phyloP scores from a whole-genome alignment of 2,113 vertebrate genomes.

The Prionailurus viverrinus region DNA sequence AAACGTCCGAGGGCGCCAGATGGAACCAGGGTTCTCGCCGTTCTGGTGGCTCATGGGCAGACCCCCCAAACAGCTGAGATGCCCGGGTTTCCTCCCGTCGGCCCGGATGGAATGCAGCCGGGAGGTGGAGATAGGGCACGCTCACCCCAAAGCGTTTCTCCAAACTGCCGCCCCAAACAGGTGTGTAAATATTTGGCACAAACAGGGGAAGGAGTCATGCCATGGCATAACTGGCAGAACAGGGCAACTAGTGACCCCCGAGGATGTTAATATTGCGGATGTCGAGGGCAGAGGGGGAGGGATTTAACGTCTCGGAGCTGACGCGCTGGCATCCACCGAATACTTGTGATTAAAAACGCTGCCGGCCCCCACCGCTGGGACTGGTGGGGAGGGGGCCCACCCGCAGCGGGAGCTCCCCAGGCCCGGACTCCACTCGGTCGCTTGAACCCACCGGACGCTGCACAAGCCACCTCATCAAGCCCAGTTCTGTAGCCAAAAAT shows the following conservation, averaged over 20 bases:
- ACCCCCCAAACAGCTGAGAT: rapidly evolving
- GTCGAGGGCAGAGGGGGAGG: neutral
- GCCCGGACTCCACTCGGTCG: neutral
- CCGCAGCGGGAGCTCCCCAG: neutral
- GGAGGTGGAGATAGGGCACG: rapidly evolving
- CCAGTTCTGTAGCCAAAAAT: neutral
- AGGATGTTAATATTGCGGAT: rapidly evolving
- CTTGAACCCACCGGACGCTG: rapidly evolving
- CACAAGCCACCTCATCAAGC: rapidly evolving
- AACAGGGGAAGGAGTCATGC: neutral
- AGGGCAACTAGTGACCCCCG: rapidly evolving
- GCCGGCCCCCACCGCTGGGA: rapidly evolving
- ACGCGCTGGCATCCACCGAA: rapidly evolving
- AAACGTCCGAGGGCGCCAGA: neutral
- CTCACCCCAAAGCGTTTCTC: neutral
- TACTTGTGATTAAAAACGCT: rapidly evolving
- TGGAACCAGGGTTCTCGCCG: rapidly evolving
- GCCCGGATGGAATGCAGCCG: rapidly evolving
- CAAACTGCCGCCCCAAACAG: neutral
- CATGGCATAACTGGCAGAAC: rapidly evolving
- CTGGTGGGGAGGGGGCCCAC: neutral
- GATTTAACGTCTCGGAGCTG: rapidly evolving
- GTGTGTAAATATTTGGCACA: neutral
- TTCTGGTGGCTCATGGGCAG: neutral
- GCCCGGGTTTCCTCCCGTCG: neutral